Base-by-base conservation (phyloP, 2,797 vertebrate genomes). In the Sandelia bainsii region DNA sequence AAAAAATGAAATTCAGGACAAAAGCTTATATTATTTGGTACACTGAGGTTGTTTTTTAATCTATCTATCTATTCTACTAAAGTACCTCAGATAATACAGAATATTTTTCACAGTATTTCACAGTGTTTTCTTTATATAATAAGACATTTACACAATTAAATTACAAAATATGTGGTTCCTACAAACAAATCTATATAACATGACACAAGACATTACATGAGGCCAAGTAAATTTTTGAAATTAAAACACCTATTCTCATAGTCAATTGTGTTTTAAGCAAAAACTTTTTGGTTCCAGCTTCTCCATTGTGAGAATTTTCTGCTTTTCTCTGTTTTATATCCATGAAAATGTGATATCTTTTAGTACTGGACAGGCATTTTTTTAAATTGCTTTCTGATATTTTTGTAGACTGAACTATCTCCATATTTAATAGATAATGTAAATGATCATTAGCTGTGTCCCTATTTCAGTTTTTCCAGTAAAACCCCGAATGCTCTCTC, bases 1-100 rank as follows among this genome's bases (percentile, higher is more conserved):
- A 72, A 34, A 77, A 71, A 54, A 45, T n/a, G 12, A 61, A 67
- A 39, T 23, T 66, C 32, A 25, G 27, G 14, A 40, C 73, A 70
- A 73, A 75, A 52, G 48, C 16, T 44, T 12, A 5, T 53, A 48
- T 54, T 59, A 66, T 73, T 68, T 62, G 25, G 25, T 49, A 65
- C 50, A 57, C 44, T 62, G 39, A 45, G 11, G 51, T 46, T 59
- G 13, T 65, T 37, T 53, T 17, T 34, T 32, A 32, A 10, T 56
- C 8, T 69, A 8, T 56, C 62, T 13, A 34, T n/a, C n/a, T n/a
- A n/a, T n/a, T n/a, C 14, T 39, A 69, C 16, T 75, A 6, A 69
- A 49, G 48, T 60, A 62, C 10, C 48, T 72, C 58, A 49, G 48
- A 76, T 56, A 42, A 52, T 11, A 66, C 8, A 46, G 45, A 23